phyloP scores from a whole-genome alignment of 2,113 vertebrate species.

The Hyaena hyaena region DNA sequence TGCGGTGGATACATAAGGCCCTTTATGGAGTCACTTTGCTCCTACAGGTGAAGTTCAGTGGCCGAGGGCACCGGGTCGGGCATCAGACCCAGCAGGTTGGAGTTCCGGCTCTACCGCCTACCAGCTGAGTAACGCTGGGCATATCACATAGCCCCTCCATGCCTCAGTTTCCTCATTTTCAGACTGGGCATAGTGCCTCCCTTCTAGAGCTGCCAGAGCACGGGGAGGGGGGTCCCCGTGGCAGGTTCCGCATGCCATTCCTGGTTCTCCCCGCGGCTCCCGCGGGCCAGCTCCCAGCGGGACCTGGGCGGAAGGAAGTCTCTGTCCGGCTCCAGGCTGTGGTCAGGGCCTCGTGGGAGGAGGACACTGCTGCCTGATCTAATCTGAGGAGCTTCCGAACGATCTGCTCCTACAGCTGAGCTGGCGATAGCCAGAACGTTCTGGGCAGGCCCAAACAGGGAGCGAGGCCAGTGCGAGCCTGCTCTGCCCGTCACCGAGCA shows the following conservation, averaged over 20 bases:
- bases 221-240: rapidly evolving
- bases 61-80: background rate
- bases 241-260: rapidly evolving
- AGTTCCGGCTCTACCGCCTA: rapidly evolving
- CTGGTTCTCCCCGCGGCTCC: background rate
- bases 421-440: background rate
- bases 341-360: background rate
- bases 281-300: background rate
- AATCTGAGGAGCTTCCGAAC: background rate
- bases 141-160: rapidly evolving
- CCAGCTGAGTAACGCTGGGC: too few species aligned
- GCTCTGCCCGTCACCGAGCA: background rate
- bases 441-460: background rate
- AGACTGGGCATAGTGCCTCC: rapidly evolving
- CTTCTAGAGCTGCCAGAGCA: background rate
- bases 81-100: rapidly evolving
- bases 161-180: background rate
- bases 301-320: background rate
- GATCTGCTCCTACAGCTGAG: background rate
- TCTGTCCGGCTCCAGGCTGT: background rate
- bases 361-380: background rate
- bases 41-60: background rate
- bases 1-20: rapidly evolving
- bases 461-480: rapidly evolving
- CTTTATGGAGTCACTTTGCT: background rate